Evolutionary conservation across 2,888 invertebrate species (phyloP), one percentile per base, ranked within the genome.

Genomic region (Amphipoea lucens): DNA sequence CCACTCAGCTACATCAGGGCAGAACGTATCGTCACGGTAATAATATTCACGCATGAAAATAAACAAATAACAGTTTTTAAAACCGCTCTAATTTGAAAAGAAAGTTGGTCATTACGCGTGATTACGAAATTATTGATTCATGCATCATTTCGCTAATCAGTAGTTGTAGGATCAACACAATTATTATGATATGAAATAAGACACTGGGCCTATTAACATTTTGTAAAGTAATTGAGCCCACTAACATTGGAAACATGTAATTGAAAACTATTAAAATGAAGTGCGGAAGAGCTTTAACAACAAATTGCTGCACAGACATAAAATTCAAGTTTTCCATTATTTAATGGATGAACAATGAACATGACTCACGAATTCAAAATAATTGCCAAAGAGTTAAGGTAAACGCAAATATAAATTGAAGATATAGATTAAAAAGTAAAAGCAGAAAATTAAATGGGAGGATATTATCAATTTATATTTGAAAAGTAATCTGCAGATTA

Each of bases 191-290:
- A 60, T 36, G 14, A 51, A 54, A 62, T 60, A 29, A 62, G 0
- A n/a, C 5, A 9, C 14, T 42, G 40, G 29, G 57, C 48, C 48
- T n/a, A 60, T 40, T 65, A 70, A 70, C 23, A n/a, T 70, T 63
- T 65, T 14, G 75, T 73, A 40, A 17, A 62, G n/a, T 65, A 69
- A n/a, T 65, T 40, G 14, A 73, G 40, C 60, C 40, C 48, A 68
- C 23, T 75, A 73, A 84, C 29, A 29, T 29, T 29, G 29, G 29
- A 29, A 29, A 29, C 57, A 67, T 82, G 54, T 74, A 82, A 75
- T 83, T 79, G 83, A 74, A 82, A 83, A 84, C 77, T 75, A 82
- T 74, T 77, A 81, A 78, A 73, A 82, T 60, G 51, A 76, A 85
- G 81, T 86, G 83, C 81, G 85, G 78, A 83, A 86, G 81, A 87